A percentile compares a stretch with the other conserved stretches of the same genome.
phyloP scores from a whole-genome alignment of 1,140 invertebrate genomes.

The Teleogryllus occipitalis region DNA sequence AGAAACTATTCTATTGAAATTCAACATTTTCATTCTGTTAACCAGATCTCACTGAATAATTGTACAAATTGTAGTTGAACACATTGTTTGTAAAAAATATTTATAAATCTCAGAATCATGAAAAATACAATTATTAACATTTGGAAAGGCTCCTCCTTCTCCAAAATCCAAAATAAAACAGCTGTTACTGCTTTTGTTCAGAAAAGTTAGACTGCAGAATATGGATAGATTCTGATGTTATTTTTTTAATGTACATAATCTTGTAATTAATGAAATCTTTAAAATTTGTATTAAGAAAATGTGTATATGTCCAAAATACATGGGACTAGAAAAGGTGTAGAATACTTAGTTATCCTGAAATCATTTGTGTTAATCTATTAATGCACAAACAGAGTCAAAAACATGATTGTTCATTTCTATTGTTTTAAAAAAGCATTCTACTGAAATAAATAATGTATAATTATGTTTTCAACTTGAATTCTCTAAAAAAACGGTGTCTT shows the following conservation, averaged over 20 bases:
- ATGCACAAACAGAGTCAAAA: neutral
- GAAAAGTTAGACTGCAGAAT: neutral
- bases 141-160: neutral
- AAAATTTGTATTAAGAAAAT: neutral
- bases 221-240: neutral
- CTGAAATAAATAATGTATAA: neutral
- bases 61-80: too few relatives aligned
- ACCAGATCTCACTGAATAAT: too few relatives aligned
- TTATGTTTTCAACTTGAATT: neutral
- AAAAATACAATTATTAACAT: neutral
- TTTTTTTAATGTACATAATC: neutral
- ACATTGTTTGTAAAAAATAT: too few relatives aligned
- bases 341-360: neutral
- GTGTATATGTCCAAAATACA: neutral
- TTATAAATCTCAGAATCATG: too few relatives aligned
- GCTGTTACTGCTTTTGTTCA: neutral
- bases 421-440: neutral
- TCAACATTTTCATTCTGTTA: too few relatives aligned
- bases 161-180: neutral
- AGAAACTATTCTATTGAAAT: too few relatives aligned
- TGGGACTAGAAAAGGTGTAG: neutral
- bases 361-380: neutral
- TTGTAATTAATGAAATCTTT: neutral
- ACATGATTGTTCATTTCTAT: neutral
- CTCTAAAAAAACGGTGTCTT: neutral